Conservation (phyloP, 2,113 vertebrate genomes). For the Australoheros scitulus region DNA sequence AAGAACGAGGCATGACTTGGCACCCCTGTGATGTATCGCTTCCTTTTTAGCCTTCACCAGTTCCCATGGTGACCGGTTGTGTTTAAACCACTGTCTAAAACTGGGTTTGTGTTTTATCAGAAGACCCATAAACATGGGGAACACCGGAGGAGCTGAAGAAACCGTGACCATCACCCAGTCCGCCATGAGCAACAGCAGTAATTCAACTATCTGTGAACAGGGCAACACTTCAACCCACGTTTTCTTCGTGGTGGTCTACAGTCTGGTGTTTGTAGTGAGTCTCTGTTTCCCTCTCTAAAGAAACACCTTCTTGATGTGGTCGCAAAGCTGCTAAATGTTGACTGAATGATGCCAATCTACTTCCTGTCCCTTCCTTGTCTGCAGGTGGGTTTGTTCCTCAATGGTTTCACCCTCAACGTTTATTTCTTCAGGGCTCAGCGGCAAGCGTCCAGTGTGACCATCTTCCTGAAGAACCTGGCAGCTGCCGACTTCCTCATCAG, state of each 20-base stretch:
- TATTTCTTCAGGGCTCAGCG: constrained; percentile 64
- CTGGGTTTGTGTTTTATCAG: neutral
- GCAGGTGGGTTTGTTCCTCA: constrained; percentile 71
- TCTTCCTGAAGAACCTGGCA: constrained; percentile 80
- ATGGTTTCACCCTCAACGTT: constrained; percentile 71
- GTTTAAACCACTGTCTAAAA: neutral
- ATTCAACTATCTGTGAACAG: rapidly evolving
- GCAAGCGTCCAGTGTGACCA: constrained; percentile 44
- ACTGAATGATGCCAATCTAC: neutral
- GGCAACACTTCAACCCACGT: constrained; percentile 20
- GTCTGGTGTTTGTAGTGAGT: constrained; percentile 66
- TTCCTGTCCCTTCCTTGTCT: neutral
- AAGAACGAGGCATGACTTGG: neutral
- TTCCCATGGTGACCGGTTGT: neutral
- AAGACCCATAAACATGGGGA: neutral
- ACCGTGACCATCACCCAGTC: neutral
- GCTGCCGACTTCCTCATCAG: constrained; percentile 76
- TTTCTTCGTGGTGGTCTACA: constrained; percentile 60
- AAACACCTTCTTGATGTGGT: no score
- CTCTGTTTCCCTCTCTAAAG: neutral
- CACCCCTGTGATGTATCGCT: neutral
- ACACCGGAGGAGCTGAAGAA: rapidly evolving
- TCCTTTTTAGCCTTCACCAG: neutral
- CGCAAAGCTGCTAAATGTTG: no score
- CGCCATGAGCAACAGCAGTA: neutral